Percentiles rank a stretch among this genome's conserved stretches.
phyloP scores from a whole-genome alignment of 2,113 vertebrate species.

The Leuciscus idus region DNA sequence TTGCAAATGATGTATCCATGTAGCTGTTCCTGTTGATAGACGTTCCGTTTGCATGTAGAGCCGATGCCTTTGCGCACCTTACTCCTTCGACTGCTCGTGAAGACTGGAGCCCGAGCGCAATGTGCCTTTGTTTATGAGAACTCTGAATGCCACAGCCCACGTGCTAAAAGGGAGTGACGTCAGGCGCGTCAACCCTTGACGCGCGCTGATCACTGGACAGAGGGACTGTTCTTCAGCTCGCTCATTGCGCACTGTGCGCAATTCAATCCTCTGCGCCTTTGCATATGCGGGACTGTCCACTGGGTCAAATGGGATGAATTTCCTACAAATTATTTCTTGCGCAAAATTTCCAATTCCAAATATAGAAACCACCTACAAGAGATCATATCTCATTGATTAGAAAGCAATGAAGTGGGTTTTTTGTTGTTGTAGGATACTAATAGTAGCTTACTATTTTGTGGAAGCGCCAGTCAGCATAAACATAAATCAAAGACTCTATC shows the following conservation, averaged over 20 bases:
- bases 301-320: conserved; percentile 33
- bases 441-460: not conserved
- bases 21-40: conserved; percentile 7
- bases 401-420: not conserved
- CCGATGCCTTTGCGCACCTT: not conserved
- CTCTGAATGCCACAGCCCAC: conserved; percentile 56
- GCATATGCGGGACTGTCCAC: conserved; percentile 7
- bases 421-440: not conserved
- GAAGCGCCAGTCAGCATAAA: not conserved
- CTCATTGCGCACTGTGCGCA: conserved; percentile 11
- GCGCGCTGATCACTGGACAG: conserved; percentile 50
- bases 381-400: conserved; percentile 17
- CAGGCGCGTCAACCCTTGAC: conserved; percentile 61
- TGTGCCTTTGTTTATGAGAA: conserved; percentile 78
- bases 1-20: conserved; percentile 32
- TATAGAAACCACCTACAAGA: conserved; percentile 9
- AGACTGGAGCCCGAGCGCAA: conserved; percentile 65
- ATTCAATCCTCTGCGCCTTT: not conserved
- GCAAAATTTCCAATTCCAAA: not conserved
- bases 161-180: conserved; percentile 61
- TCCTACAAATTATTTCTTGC: conserved; percentile 15
- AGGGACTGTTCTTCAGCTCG: conserved; percentile 20
- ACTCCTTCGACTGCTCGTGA: conserved; percentile 15
- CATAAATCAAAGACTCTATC: not conserved
- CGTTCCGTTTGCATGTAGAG: not conserved